Evolutionary conservation across 2,888 invertebrate species (phyloP).

Genomic region (Carcina quercana): DNA sequence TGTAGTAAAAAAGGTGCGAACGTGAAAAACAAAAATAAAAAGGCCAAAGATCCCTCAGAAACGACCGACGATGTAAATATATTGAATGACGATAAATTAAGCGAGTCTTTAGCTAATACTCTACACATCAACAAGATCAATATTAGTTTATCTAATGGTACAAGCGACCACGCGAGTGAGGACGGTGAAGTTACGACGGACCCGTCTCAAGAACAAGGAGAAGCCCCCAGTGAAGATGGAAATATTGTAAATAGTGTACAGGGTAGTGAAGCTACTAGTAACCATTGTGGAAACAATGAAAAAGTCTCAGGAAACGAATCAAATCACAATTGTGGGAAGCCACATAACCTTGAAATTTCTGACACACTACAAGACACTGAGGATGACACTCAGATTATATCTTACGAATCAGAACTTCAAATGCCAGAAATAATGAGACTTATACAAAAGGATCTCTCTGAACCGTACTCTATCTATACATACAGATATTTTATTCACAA

Average conservation of each 20-base stretch:
- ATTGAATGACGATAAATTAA: constrained; percentile 51
- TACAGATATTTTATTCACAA: constrained; percentile 99
- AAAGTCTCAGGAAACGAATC: constrained; percentile 19
- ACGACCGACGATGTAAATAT: constrained; percentile 46
- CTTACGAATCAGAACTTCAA: constrained; percentile 95
- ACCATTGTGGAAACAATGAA: constrained; percentile 24
- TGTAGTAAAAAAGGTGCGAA: constrained; percentile 56
- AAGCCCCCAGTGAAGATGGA: constrained; percentile 28
- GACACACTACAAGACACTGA: constrained; percentile 32
- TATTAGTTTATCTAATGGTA: constrained; percentile 65
- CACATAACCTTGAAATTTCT: constrained; percentile 31
- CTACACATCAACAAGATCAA: constrained; percentile 58
- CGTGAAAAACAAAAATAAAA: constrained; percentile 59
- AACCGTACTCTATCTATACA: constrained; percentile 99
- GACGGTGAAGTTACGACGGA: constrained; percentile 34
- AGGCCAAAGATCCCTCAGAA: constrained; percentile 66
- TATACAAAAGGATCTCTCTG: constrained; percentile 98
- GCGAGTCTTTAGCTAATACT: constrained; percentile 55
- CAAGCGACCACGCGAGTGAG: constrained; percentile 50
- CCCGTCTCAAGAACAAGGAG: constrained; percentile 33
- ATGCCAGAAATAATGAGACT: constrained; percentile 99
- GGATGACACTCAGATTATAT: constrained; percentile 58
- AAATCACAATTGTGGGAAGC: no score
- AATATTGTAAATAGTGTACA: constrained; percentile 62
- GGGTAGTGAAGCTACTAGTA: constrained; percentile 38